Base-by-base conservation (phyloP, 2,113 vertebrate genomes). In the Atrichornis clamosus region DNA sequence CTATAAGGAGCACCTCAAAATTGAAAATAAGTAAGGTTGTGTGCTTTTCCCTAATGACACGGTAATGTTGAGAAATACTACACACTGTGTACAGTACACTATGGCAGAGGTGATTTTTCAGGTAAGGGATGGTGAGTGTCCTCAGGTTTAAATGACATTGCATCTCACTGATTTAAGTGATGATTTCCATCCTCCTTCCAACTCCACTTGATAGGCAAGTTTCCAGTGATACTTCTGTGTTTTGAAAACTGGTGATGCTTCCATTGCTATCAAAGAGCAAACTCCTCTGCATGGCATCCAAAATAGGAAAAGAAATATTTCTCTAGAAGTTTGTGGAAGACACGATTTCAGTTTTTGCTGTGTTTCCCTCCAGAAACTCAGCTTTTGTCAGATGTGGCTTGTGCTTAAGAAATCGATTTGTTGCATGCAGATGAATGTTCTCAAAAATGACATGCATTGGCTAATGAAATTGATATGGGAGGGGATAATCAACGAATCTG, bases 391-490 rank as follows among this genome's bases (percentile, higher is more conserved):
- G 32, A 44, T 33, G 8, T 58, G 50, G 41, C 49, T 68, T 26
- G 42, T 67, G 47, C 21, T 85, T 21, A 50, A 0, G 64, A 53
- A 32, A 22, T 63, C 37, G 11, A 17, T 81, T 69, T 69, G 41
- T 46, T 83, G 47, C n/a, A 21, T 23, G 26, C 12, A 82, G 46
- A 42, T 65, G 15, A 70, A 73, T 23, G 55, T 24, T 90, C 41
- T 78, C 15, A 63, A 70, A 81, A 62, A 10, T 52, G 63, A 39
- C 13, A 8, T 0, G 0, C 18, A 53, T 15, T 19, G 3, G 0
- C 39, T 72, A 84, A 58, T 55, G 24, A 74, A 74, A 42, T 39
- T 44, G 37, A 2, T 44, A 13, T 4, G 15, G 0, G 1, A 77
- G 24, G 50, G 59, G 41, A 9, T 42, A 50, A 1, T 35, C 75